A percentile compares a stretch with the other conserved stretches of the same genome.
Evolutionary conservation across 2,888 invertebrate species (phyloP).

Genomic region (Pachymerium ferrugineum): DNA sequence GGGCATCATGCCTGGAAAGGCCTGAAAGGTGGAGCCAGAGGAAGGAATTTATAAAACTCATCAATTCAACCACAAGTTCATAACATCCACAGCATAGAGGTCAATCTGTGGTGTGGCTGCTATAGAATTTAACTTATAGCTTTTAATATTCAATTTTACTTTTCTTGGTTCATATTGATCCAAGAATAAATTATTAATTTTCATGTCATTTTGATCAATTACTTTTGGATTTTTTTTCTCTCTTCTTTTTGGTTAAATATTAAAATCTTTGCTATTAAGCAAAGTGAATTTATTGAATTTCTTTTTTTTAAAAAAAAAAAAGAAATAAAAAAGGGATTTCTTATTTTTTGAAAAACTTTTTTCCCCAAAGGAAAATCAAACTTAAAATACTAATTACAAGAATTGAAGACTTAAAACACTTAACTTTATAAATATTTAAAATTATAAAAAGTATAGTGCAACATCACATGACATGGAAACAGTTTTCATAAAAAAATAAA

Average conservation of each 20-base stretch:
- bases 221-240: neutral
- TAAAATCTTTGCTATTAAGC: too few relatives aligned
- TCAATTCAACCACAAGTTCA: neutral
- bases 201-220: conserved; percentile 22
- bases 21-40: conserved; percentile 55
- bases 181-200: conserved; percentile 18
- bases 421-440: neutral
- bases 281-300: conserved; percentile 6
- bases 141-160: neutral
- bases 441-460: conserved; percentile 32
- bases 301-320: too few relatives aligned
- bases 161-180: conserved; percentile 7
- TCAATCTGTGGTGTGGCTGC: conserved; percentile 12
- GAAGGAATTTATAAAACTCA: neutral
- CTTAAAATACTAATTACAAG: neutral
- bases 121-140: neutral
- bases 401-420: neutral
- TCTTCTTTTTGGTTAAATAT: neutral
- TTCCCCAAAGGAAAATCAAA: neutral
- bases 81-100: neutral
- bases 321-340: neutral
- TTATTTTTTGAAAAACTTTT: neutral
- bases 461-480: conserved; percentile 34
- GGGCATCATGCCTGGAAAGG: conserved; percentile 91
- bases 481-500: conserved; percentile 37